phyloP scores from a whole-genome alignment of 2,797 vertebrate genomes.

The Artibeus jamaicensis region DNA sequence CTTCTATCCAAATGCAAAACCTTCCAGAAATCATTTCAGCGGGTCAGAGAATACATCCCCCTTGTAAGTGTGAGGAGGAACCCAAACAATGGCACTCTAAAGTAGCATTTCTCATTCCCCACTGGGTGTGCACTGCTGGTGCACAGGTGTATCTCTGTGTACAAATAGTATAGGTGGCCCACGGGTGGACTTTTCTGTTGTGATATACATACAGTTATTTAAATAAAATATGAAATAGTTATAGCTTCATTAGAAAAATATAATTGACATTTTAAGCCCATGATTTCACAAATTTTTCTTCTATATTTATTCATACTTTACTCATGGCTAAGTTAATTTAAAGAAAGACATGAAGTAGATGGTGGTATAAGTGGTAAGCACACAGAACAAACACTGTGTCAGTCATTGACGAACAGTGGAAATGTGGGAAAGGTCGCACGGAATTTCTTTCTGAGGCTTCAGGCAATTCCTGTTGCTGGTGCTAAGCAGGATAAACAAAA shows the following conservation, averaged over 20 bases:
- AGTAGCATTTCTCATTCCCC: neutral
- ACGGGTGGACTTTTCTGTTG: neutral
- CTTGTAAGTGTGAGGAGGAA: neutral
- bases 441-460: neutral
- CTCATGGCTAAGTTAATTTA: neutral
- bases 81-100: neutral
- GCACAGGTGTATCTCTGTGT: neutral
- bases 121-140: neutral
- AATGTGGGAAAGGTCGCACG: neutral
- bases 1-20: neutral
- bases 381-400: neutral
- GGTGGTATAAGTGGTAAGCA: neutral
- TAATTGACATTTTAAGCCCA: neutral
- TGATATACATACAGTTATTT: neutral
- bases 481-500: constrained; percentile 24
- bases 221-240: neutral
- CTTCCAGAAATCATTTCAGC: neutral
- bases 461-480: neutral
- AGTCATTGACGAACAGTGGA: neutral
- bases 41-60: neutral
- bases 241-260: constrained; percentile 12
- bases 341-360: constrained; percentile 18
- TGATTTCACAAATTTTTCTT: neutral
- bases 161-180: neutral
- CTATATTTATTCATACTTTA: neutral